Conservation (phyloP, 2,113 vertebrate genomes). For the Scomber colias region DNA sequence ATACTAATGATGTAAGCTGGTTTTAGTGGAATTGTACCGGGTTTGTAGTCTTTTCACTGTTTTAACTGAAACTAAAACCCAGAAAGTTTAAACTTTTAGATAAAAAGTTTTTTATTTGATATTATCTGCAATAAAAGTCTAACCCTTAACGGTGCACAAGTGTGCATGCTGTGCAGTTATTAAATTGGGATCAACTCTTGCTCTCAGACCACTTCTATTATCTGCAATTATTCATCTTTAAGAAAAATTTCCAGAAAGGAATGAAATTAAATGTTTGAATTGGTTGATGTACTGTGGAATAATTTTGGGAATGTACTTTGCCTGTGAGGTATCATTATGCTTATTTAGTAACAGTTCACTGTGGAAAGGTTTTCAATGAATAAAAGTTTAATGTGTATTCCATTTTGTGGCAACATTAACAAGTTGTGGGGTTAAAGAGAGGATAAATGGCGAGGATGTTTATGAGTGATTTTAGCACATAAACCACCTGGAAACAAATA, state of each 20-base stretch:
- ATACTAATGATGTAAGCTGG: no score
- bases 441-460: background rate
- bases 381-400: background rate
- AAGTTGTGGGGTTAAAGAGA: background rate
- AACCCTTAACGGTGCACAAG: background rate
- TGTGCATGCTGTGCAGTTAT: no score
- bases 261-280: background rate
- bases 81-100: no score
- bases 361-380: background rate
- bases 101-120: no score
- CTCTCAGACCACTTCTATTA: background rate
- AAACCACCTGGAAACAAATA: background rate
- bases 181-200: background rate
- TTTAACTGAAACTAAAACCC: no score
- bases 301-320: background rate
- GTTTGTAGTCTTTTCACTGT: no score
- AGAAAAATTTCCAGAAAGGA: background rate
- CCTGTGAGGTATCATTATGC: background rate
- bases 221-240: background rate
- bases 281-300: background rate
- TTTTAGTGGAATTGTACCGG: no score
- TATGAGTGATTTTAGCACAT: background rate
- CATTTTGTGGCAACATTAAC: background rate
- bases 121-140: background rate
- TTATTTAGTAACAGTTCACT: no score